Conservation (phyloP, 2,113 vertebrate species). For the Gadus chalcogrammus region DNA sequence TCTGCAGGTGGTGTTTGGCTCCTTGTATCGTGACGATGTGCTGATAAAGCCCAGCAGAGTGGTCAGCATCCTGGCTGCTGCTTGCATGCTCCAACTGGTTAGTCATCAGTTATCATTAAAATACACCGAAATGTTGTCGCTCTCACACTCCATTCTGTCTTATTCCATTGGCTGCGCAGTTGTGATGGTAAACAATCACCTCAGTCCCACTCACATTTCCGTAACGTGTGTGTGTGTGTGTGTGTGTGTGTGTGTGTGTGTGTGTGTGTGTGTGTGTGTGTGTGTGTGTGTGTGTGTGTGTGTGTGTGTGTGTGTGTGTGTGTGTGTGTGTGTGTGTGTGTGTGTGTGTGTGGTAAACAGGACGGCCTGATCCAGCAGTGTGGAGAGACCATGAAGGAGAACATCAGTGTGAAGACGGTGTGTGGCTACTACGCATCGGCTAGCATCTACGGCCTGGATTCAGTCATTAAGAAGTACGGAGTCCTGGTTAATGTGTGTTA, state of each 20-base stretch:
- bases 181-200: no score
- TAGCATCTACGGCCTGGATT: slow-evolving; percentile 89
- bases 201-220: no score
- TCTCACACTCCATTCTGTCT: no score
- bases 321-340: no score
- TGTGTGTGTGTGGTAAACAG: slow-evolving; percentile 60
- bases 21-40: slow-evolving; percentile 93
- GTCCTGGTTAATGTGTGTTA: neutral
- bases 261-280: no score
- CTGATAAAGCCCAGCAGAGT: slow-evolving; percentile 93
- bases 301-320: no score
- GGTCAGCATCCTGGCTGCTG: slow-evolving; percentile 89
- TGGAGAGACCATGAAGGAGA: slow-evolving; percentile 98
- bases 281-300: no score
- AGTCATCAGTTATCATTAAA: slow-evolving; percentile 60
- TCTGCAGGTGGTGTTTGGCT: slow-evolving; percentile 95
- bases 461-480: slow-evolving; percentile 89
- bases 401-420: slow-evolving; percentile 88
- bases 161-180: no score
- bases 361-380: slow-evolving; percentile 96
- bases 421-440: slow-evolving; percentile 89
- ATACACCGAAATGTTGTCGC: no score
- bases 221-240: no score
- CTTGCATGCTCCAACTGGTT: slow-evolving; percentile 95
- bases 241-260: no score